Evolutionary conservation across 2,888 invertebrate species (phyloP).

Genomic region (Neelides folsomi): DNA sequence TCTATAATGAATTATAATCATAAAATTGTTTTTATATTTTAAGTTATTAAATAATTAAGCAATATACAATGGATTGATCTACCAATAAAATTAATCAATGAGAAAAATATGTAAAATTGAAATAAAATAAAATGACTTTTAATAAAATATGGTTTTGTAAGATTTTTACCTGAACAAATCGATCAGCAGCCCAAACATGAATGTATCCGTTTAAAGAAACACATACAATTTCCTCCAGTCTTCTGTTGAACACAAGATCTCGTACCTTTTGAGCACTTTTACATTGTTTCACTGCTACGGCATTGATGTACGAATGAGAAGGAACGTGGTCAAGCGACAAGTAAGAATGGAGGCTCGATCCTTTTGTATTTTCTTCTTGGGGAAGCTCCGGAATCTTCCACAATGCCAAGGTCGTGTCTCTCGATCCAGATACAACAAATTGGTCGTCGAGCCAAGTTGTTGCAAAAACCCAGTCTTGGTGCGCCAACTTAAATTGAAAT

Average conservation of each 20-base stretch:
- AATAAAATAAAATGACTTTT: too few species aligned
- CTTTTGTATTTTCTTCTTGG: neutral
- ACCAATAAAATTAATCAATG: neutral
- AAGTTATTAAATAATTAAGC: too few species aligned
- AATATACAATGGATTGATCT: too few species aligned
- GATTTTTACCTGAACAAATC: slow-evolving; percentile 56
- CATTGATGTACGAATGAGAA: slow-evolving; percentile 44
- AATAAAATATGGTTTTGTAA: too few species aligned
- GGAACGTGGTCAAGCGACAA: slow-evolving; percentile 15
- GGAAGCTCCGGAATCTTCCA: slow-evolving; percentile 57
- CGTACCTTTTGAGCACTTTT: slow-evolving; percentile 63
- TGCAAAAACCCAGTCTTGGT: slow-evolving; percentile 82
- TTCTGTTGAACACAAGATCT: slow-evolving; percentile 73
- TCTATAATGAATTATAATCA: too few species aligned
- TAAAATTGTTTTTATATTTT: too few species aligned
- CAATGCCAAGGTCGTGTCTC: slow-evolving; percentile 77
- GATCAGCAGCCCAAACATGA: slow-evolving; percentile 83
- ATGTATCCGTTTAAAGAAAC: slow-evolving; percentile 84
- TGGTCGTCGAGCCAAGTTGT: slow-evolving; percentile 94
- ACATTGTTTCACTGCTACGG: slow-evolving; percentile 62
- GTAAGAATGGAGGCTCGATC: neutral
- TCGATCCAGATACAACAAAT: slow-evolving; percentile 82
- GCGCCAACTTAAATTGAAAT: slow-evolving; percentile 47
- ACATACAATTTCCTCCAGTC: slow-evolving; percentile 75
- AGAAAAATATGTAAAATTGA: too few species aligned